Evolutionary conservation across 2,113 vertebrate species (phyloP).

Genomic region (Anhinga anhinga): DNA sequence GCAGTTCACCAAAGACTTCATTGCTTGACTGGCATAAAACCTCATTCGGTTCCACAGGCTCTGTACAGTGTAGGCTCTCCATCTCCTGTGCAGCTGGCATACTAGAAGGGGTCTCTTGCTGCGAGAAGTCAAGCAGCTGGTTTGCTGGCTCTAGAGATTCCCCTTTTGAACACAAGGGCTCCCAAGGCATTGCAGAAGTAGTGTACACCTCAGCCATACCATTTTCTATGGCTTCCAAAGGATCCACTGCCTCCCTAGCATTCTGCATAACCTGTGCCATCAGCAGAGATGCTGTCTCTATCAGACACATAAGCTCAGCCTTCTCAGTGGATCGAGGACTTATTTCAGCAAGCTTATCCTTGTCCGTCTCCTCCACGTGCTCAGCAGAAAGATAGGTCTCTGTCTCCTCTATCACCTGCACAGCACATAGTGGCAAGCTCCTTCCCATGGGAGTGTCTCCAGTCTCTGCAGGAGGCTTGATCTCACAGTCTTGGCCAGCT

Average conservation of each 20-base stretch:
- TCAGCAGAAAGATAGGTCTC: background rate
- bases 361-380: rapidly evolving
- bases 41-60: rapidly evolving
- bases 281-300: background rate
- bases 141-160: background rate
- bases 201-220: background rate
- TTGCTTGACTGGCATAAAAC: rapidly evolving
- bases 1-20: background rate
- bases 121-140: background rate
- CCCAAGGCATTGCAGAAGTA: background rate
- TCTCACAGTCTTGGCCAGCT: background rate
- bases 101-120: background rate
- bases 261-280: background rate
- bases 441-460: rapidly evolving
- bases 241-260: background rate
- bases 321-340: rapidly evolving
- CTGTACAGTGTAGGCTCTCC: background rate
- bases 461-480: background rate
- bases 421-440: rapidly evolving
- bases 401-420: background rate
- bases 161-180: background rate
- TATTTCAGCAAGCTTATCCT: background rate
- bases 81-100: no score
- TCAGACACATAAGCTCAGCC: background rate
- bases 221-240: rapidly evolving